Percentiles rank a stretch among this genome's conserved stretches.
Evolutionary conservation across 2,113 vertebrate species (phyloP).

Genomic region (Brevimyrus niger): DNA sequence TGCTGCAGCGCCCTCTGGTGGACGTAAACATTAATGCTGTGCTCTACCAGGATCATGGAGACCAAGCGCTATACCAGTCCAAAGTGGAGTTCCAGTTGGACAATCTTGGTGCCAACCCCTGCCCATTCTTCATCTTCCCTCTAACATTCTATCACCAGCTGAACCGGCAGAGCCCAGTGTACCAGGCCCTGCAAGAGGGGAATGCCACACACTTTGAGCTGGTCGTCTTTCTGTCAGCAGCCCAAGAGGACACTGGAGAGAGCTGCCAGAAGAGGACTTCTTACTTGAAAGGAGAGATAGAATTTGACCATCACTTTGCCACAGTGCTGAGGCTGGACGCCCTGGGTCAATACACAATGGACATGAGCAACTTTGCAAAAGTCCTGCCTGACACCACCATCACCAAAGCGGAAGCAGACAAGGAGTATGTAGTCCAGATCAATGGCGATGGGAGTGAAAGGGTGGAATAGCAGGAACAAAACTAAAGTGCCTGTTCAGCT

Average conservation of each 20-base stretch:
- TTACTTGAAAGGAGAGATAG: slow-evolving; percentile 84
- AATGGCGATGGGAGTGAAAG: slow-evolving; percentile 73
- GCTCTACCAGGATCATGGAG: slow-evolving; percentile 80
- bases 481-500: not conserved
- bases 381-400: slow-evolving; percentile 55
- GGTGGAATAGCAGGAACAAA: slow-evolving; percentile 46
- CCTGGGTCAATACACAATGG: slow-evolving; percentile 75
- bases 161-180: slow-evolving; percentile 74
- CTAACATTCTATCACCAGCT: slow-evolving; percentile 81
- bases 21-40: slow-evolving; percentile 78
- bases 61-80: slow-evolving; percentile 77
- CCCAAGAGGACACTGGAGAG: slow-evolving; percentile 88
- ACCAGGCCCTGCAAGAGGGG: slow-evolving; percentile 67
- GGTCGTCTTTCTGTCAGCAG: slow-evolving; percentile 83
- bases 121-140: slow-evolving; percentile 88
- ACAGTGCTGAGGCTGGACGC: slow-evolving; percentile 62
- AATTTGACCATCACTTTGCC: slow-evolving; percentile 72
- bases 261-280: slow-evolving; percentile 89
- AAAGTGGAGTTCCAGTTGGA: slow-evolving; percentile 82
- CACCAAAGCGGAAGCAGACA: slow-evolving; percentile 69
- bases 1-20: slow-evolving; percentile 74
- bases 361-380: slow-evolving; percentile 83
- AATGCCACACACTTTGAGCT: slow-evolving; percentile 73
- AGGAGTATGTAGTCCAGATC: slow-evolving; percentile 78
- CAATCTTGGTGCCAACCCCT: slow-evolving; percentile 64